Base-by-base conservation (phyloP, 2,113 vertebrate genomes). In the Pseudopodoces humilis region DNA sequence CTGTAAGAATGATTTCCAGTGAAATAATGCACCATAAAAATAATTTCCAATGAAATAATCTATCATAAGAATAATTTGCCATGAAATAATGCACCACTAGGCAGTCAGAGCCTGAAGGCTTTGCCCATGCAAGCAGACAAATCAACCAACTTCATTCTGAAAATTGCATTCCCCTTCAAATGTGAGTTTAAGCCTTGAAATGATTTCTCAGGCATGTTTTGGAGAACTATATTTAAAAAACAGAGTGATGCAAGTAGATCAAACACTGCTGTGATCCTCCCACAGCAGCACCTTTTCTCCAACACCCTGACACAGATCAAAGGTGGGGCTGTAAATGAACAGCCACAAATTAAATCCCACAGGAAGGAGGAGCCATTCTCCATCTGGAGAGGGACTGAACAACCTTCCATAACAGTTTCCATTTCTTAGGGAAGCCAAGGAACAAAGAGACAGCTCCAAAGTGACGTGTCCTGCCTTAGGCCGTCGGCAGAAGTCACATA, bases 401-500 rank as follows among this genome's bases (percentile, higher is more conserved):
- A 10, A 14, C 1, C 0, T 9, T 5, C 13, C 14, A 56, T 0
- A 7, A 10, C 1, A 41, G 17, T 1, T 77, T 19, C 14, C 16
- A 22, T 19, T 60, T 14, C 68, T 21, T 5, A 55, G 43, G 33
- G 49, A 19, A 65, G 64, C 47, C 52, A 0, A 58, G 27, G 72
- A 69, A 39, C 20, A 46, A 6, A 47, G 31, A 46, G 46, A 9
- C 25, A 6, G 3, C 18, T 10, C 28, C 55, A 68, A 22, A 76
- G 55, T 3, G n/a, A 4, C 19, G 2, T 0, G 7, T 11, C 3
- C 15, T 46, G 91, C 64, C 62, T 16, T 5, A 28, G 3, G 18
- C 47, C 15, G 55, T 82, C 10, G 75, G 11, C 18, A 43, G 53
- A 14, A 33, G 13, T 43, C 83, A 82, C 41, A 6, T 98, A 99